Conservation (phyloP, 1,140 invertebrate genomes). For the Manduca sexta region DNA sequence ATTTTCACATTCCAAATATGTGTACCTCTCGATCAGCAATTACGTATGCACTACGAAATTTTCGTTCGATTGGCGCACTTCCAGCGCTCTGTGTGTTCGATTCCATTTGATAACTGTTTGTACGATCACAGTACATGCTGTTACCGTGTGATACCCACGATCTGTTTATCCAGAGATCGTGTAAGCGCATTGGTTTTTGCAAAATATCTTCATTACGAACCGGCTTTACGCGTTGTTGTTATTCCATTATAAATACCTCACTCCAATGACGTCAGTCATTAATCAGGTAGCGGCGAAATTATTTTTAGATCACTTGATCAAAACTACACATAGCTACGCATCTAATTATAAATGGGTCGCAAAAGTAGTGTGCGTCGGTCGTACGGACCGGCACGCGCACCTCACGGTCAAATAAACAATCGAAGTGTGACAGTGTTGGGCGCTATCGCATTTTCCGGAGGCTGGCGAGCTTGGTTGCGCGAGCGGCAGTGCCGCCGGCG, state of each 20-base stretch:
- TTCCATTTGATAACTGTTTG: constrained; percentile 49
- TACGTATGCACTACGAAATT: constrained; percentile 33
- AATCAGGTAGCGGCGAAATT: neutral
- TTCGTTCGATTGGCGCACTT: constrained; percentile 29
- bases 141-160: constrained; percentile 24
- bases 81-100: constrained; percentile 36
- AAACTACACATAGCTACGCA: neutral
- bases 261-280: constrained; percentile 1
- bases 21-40: constrained; percentile 8
- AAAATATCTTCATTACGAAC: neutral
- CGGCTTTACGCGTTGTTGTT: neutral
- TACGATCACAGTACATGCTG: constrained; percentile 32
- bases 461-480: constrained; percentile 41
- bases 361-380: constrained; percentile 13
- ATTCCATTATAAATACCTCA: too few relatives aligned
- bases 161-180: constrained; percentile 20
- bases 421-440: constrained; percentile 50
- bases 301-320: constrained; percentile 2
- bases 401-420: constrained; percentile 58
- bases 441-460: constrained; percentile 62
- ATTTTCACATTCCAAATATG: neutral
- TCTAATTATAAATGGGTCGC: constrained; percentile 2
- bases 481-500: constrained; percentile 58
- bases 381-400: constrained; percentile 27
- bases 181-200: neutral